Conservation (phyloP, 1,140 invertebrate genomes). For the Cherax quadricarinatus region DNA sequence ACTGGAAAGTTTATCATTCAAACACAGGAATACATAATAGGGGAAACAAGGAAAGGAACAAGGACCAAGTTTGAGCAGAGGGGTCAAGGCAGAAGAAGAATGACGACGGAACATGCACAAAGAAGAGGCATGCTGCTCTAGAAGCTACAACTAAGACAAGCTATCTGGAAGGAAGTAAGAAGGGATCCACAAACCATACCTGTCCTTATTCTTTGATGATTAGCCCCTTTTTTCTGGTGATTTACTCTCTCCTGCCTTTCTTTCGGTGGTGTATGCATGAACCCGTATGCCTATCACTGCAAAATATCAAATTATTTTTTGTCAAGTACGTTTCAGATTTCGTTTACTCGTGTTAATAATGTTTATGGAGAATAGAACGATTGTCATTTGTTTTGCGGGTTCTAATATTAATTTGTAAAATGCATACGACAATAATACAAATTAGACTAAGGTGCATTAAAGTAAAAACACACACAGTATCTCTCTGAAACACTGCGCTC, state of each 20-base stretch:
- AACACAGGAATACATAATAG: neutral
- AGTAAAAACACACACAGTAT: neutral
- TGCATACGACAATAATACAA: conserved; percentile 1
- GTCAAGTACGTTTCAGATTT: neutral
- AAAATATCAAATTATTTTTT: conserved; percentile 49
- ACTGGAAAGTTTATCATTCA: neutral
- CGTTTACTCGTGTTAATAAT: neutral
- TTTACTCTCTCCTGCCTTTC: conserved; percentile 56
- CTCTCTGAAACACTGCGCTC: neutral
- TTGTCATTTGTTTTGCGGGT: conserved; percentile 21
- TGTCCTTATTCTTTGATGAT: conserved; percentile 37
- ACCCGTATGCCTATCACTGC: conserved; percentile 60
- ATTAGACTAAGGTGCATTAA: conserved; percentile 4
- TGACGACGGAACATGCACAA: neutral
- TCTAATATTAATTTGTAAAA: neutral
- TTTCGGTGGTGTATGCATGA: conserved; percentile 65
- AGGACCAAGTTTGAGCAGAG: neutral
- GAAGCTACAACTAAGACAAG: neutral
- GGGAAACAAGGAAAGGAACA: neutral
- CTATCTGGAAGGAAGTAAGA: neutral
- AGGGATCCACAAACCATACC: conserved; percentile 61
- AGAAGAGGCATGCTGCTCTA: neutral
- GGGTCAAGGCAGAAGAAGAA: neutral
- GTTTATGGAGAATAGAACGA: neutral
- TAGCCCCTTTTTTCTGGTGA: conserved; percentile 23